phyloP scores from a whole-genome alignment of 2,797 vertebrate genomes.

The Okamejei kenojei region DNA sequence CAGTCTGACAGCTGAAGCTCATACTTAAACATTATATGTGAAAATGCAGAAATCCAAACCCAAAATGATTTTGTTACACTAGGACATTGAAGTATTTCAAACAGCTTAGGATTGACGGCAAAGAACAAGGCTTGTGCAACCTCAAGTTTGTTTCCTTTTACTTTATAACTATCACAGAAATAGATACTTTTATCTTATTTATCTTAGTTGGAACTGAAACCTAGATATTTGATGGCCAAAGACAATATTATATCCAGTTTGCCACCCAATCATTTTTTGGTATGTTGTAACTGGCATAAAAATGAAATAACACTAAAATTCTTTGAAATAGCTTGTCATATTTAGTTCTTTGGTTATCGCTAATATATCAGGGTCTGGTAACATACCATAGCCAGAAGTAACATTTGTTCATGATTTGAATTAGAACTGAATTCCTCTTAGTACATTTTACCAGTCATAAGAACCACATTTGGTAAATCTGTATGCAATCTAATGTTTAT shows the following conservation, averaged over 20 bases:
- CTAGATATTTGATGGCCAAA: not conserved
- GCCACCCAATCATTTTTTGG: not conserved
- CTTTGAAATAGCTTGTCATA: not conserved
- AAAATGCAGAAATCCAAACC: not conserved
- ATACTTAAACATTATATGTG: not conserved
- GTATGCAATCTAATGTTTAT: conserved; percentile 24
- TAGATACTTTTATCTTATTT: not conserved
- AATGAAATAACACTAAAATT: not conserved
- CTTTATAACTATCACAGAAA: not conserved
- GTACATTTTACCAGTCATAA: conserved; percentile 34
- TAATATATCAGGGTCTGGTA: conserved; percentile 31
- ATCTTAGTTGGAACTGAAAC: not conserved
- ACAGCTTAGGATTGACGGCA: not conserved
- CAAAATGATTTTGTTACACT: not conserved
- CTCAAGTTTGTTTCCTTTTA: not conserved
- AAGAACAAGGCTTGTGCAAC: not conserved
- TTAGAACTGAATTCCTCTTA: conserved; percentile 27
- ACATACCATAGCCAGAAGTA: conserved; percentile 32
- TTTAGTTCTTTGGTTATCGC: conserved; percentile 24
- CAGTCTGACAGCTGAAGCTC: not conserved
- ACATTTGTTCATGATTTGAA: conserved; percentile 35
- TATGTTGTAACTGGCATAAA: conserved; percentile 24
- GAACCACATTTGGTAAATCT: conserved; percentile 31
- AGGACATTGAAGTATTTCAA: not conserved
- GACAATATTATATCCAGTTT: not conserved